A percentile compares a stretch with the other conserved stretches of the same genome.
phyloP scores from a whole-genome alignment of 2,797 vertebrate species.

The Scyliorhinus canicula region DNA sequence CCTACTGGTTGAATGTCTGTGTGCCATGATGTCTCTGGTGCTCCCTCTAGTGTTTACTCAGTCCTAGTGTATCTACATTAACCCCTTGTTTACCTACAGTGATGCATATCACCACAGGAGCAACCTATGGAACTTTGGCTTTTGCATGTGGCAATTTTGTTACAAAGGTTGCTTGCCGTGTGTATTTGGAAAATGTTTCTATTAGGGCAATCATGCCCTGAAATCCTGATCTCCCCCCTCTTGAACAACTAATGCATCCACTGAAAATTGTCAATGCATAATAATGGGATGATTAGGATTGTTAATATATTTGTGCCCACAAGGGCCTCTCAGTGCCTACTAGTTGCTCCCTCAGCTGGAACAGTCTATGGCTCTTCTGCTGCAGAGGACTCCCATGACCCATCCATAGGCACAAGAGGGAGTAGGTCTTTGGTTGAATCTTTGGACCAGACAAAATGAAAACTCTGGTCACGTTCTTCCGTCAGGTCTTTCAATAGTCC shows the following conservation, averaged over 20 bases:
- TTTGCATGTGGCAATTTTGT: background rate
- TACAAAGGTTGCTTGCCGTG: background rate
- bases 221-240: background rate
- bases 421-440: background rate
- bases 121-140: background rate
- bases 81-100: too few relatives aligned
- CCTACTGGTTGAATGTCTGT: too few relatives aligned
- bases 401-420: background rate
- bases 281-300: background rate
- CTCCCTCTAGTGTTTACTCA: too few relatives aligned
- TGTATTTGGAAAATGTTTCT: background rate
- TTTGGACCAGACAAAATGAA: background rate
- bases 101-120: too few relatives aligned
- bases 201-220: background rate
- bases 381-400: background rate
- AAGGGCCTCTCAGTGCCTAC: background rate
- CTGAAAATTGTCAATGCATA: background rate
- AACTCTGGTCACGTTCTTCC: background rate
- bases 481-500: background rate
- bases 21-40: too few relatives aligned
- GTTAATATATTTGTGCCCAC: background rate
- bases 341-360: background rate
- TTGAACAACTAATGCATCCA: background rate
- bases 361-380: background rate
- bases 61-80: too few relatives aligned